Conservation (phyloP, 2,113 vertebrate genomes). For the Vidua macroura region DNA sequence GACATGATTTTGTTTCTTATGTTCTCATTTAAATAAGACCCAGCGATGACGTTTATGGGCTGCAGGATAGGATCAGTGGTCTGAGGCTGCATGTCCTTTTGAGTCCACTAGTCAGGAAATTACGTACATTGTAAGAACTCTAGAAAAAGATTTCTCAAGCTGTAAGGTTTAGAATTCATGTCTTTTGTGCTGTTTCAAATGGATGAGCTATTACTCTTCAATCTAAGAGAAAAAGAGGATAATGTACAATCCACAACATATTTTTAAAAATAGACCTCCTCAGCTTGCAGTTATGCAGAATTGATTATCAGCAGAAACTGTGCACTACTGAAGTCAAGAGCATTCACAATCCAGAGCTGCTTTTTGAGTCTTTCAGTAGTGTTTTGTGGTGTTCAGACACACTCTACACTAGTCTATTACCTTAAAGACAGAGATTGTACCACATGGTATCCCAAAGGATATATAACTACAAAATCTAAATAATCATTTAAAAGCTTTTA, state of each 20-base stretch:
- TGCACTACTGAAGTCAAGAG: not conserved
- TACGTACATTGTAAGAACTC: not conserved
- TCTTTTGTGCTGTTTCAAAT: not conserved
- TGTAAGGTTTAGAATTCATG: not conserved
- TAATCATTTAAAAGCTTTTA: slow-evolving; percentile 24
- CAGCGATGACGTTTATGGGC: not conserved
- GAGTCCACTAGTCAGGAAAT: not conserved
- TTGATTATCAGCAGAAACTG: not conserved
- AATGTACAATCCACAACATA: slow-evolving; percentile 31
- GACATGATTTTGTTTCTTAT: not conserved
- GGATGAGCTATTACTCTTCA: not conserved
- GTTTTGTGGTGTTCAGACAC: not conserved
- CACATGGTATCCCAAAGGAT: not conserved
- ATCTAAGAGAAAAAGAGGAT: not conserved
- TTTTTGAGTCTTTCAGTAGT: not conserved
- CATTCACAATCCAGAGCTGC: not conserved
- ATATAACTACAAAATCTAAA: not conserved
- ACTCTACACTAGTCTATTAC: not conserved
- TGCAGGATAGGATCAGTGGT: not conserved
- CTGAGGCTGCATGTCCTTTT: not conserved
- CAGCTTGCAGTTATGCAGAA: not conserved
- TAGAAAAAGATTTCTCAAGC: not conserved
- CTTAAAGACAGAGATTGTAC: not conserved
- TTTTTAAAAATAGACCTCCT: not conserved
- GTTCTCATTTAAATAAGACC: not conserved